phyloP scores from a whole-genome alignment of 2,888 invertebrate genomes.

The Drosophila anomalipes region DNA sequence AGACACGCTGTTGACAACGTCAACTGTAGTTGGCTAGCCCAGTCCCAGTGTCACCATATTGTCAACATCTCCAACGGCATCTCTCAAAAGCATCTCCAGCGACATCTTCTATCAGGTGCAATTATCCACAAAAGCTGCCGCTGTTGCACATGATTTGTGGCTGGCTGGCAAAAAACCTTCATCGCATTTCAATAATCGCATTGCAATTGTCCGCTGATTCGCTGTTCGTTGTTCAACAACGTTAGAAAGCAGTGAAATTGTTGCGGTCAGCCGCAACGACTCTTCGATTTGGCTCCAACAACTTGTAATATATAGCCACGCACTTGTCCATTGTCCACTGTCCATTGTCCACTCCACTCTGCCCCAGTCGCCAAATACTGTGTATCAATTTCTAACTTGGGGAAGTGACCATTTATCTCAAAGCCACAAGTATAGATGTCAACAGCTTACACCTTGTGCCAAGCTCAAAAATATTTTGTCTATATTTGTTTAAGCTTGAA shows the following conservation, averaged over 20 bases:
- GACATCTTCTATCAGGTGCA: slow-evolving; percentile 64
- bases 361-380: slow-evolving; percentile 34
- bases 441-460: not conserved
- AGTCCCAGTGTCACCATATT: slow-evolving; percentile 63
- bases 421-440: not conserved
- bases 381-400: not conserved
- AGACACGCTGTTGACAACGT: slow-evolving; percentile 47
- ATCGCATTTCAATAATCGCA: slow-evolving; percentile 75
- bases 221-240: not conserved
- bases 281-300: slow-evolving; percentile 54
- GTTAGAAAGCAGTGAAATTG: slow-evolving; percentile 80
- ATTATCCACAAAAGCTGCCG: slow-evolving; percentile 71
- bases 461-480: not conserved
- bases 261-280: slow-evolving; percentile 45
- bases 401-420: not conserved
- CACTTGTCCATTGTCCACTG: slow-evolving; percentile 28
- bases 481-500: not conserved
- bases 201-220: slow-evolving; percentile 41
- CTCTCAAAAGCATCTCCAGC: not conserved
- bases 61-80: slow-evolving; percentile 10
- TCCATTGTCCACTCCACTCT: not conserved
- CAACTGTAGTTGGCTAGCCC: slow-evolving; percentile 40
- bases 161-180: slow-evolving; percentile 63
- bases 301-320: slow-evolving; percentile 66
- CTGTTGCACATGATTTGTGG: slow-evolving; percentile 67